These are phyloP conservation scores for Acanthopleura granulata DNA, from an alignment of 2,888 invertebrate genomes.

Conservation along the genomic window DNA sequence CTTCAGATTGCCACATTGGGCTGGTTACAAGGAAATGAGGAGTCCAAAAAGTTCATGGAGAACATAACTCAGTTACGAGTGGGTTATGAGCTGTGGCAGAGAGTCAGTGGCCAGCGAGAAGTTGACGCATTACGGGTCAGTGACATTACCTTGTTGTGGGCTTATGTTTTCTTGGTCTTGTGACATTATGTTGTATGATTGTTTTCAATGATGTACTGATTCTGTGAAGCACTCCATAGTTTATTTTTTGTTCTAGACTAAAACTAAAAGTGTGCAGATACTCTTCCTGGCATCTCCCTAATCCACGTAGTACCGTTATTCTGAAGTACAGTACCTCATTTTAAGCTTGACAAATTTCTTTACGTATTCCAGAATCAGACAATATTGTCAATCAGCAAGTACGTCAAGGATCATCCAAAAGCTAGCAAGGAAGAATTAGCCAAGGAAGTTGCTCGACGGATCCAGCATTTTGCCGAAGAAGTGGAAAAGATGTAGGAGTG, in stretches of 20 bases:
- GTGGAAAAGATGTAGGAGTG: conserved; percentile 42
- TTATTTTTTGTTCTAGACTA: no score
- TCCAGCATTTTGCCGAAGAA: conserved; percentile 48
- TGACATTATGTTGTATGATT: no score
- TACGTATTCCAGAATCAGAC: conserved; percentile 40
- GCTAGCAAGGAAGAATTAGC: conserved; percentile 52
- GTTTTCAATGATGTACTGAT: no score
- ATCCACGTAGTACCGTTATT: no score
- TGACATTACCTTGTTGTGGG: not conserved
- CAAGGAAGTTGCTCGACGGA: conserved; percentile 51
- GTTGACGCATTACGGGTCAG: conserved; percentile 43
- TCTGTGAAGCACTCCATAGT: no score
- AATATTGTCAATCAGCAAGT: conserved; percentile 51
- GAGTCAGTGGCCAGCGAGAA: conserved; percentile 50
- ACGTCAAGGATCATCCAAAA: conserved; percentile 57
- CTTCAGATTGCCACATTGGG: conserved; percentile 25
- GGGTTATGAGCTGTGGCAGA: conserved; percentile 35
- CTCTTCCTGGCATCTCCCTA: no score
- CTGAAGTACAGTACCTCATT: no score
- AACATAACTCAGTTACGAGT: conserved; percentile 24
- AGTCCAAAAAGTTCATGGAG: conserved; percentile 25
- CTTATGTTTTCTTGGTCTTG: no score
- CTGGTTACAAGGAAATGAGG: conserved; percentile 26
- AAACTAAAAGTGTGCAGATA: no score
- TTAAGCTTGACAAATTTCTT: no score